A percentile compares a stretch with the other conserved stretches of the same genome.
Evolutionary conservation across 2,888 invertebrate genomes (phyloP).

Genomic region (Mythimna impura): DNA sequence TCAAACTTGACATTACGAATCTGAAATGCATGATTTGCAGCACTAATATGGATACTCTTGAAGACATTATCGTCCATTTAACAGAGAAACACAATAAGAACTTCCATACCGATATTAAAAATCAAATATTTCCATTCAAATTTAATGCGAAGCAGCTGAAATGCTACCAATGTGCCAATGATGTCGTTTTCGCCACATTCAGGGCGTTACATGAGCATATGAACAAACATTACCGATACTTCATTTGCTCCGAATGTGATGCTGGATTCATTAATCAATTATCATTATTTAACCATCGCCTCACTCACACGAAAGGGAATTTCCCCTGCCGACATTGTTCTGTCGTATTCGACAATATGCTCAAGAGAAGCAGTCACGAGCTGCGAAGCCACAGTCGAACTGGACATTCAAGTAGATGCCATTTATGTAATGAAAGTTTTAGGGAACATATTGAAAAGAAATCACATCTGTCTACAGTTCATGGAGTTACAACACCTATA

Average conservation of each 20-base stretch:
- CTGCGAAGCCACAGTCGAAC: constrained; percentile 71
- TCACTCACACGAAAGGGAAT: constrained; percentile 70
- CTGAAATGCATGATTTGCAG: constrained; percentile 57
- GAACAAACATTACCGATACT: constrained; percentile 78
- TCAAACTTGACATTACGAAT: constrained; percentile 46
- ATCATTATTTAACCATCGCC: constrained; percentile 68
- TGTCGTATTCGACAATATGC: constrained; percentile 80
- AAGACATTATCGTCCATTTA: constrained; percentile 52
- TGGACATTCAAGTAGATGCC: constrained; percentile 63
- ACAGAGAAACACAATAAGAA: constrained; percentile 43
- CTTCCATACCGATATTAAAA: constrained; percentile 60
- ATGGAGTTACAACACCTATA: constrained; percentile 23
- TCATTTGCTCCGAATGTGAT: constrained; percentile 74
- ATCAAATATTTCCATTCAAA: constrained; percentile 66
- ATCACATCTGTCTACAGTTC: constrained; percentile 63
- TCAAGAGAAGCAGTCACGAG: constrained; percentile 80
- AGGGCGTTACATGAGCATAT: constrained; percentile 72
- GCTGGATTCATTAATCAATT: constrained; percentile 74
- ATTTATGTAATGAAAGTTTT: constrained; percentile 71
- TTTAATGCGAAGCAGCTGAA: constrained; percentile 53
- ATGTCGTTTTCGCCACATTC: constrained; percentile 53
- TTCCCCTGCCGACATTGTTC: constrained; percentile 77
- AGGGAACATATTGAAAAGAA: constrained; percentile 63
- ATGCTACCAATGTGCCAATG: constrained; percentile 54
- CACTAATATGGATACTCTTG: constrained; percentile 37